Base-by-base conservation (phyloP, 2,797 vertebrate genomes). In the Ambastaia sidthimunki region DNA sequence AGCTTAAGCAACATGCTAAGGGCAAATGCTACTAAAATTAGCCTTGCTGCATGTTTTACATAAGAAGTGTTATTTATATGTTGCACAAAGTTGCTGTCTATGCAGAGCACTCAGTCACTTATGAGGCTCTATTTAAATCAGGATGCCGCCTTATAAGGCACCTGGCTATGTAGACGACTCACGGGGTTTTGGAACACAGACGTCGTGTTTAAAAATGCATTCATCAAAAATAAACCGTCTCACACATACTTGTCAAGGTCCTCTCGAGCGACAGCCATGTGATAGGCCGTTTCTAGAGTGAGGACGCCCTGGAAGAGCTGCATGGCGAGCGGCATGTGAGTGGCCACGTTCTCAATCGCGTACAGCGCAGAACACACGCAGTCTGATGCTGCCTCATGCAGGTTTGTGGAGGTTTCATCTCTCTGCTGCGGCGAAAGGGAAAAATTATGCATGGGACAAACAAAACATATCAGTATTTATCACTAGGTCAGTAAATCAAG, bases 231-330 rank as follows among this genome's bases (percentile, higher is more conserved):
- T n/a, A 73, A 79, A 65, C 6, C 2, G 28, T 31, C 50, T 18
- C 50, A 44, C 12, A 72, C 77, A 1, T 88, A 99, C 98, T 99
- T 99, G 91, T 99, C 98, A 2, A 99, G 93, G 91, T 99, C 98
- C 84, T 99, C 98, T 0, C 98, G 94, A 0, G 98, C 98, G 62
- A 99, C 97, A 0, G 98, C 96, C 98, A 99, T 99, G 91, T 99
- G 98, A 50, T 99, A 99, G 44, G 97, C 97, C 0, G 96, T 95
- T 92, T 99, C 97, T 28, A 99, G 90, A 0, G 97, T 98, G 59
- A 98, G 90, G 62, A 99, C 98, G 0, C 97, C 98, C 89, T 97
- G 96, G 90, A 99, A 98, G 6, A 99, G 96, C 87, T 98, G 97
- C 91, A 96, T 85, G 9, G 96, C 97, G 80, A 99, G 83, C 0